Evolutionary conservation across 2,113 vertebrate genomes (phyloP).

Genomic region (Phylloscopus trochiloides): DNA sequence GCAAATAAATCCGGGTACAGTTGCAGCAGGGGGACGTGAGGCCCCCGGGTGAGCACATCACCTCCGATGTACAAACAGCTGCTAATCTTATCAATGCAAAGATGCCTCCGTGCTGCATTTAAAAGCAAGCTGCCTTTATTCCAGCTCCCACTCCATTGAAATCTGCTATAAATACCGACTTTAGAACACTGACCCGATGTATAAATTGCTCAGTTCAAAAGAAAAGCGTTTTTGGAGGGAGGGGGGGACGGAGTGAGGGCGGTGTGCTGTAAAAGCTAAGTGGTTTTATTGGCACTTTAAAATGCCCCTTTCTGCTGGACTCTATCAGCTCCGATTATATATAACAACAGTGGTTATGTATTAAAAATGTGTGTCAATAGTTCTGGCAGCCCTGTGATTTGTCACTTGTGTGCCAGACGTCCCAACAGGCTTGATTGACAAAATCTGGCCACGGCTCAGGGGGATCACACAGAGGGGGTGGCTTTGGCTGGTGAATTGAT

Average conservation of each 20-base stretch:
- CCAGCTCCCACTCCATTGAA: slow-evolving; percentile 23
- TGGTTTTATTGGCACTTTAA: slow-evolving; percentile 68
- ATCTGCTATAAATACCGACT: slow-evolving; percentile 61
- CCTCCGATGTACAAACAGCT: slow-evolving; percentile 24
- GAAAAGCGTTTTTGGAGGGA: slow-evolving; percentile 37
- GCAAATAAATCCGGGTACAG: not conserved
- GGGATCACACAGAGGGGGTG: not conserved
- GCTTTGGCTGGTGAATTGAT: not conserved
- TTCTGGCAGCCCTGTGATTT: not conserved
- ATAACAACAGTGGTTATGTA: slow-evolving; percentile 50
- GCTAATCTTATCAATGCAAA: slow-evolving; percentile 61
- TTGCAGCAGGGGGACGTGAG: not conserved
- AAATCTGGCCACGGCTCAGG: not conserved
- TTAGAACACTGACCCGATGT: slow-evolving; percentile 45
- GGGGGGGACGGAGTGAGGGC: not conserved
- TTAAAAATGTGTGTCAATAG: slow-evolving; percentile 63
- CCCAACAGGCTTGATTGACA: not conserved
- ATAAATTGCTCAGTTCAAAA: slow-evolving; percentile 66
- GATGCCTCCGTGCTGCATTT: slow-evolving; percentile 47
- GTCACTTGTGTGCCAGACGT: slow-evolving; percentile 18
- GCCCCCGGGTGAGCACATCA: slow-evolving; percentile 12
- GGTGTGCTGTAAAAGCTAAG: slow-evolving; percentile 58
- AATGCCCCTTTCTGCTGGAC: slow-evolving; percentile 58
- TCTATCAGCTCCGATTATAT: slow-evolving; percentile 52
- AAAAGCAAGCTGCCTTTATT: slow-evolving; percentile 51